Evolutionary conservation across 2,113 vertebrate genomes (phyloP).

Genomic region (Macroglossus sobrinus): DNA sequence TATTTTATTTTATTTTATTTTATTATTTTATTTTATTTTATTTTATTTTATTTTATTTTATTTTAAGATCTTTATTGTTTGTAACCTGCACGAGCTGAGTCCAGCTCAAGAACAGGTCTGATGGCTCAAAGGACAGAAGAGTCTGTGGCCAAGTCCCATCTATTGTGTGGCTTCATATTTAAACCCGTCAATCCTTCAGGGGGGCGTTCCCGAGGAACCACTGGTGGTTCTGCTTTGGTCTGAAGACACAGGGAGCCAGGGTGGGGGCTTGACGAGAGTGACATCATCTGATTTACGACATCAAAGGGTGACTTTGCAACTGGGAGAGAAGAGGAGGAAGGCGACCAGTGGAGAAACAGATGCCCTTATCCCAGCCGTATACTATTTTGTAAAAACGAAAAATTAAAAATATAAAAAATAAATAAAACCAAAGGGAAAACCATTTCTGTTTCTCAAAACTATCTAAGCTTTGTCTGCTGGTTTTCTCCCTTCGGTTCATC

Average conservation of each 20-base stretch:
- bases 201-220: neutral
- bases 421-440: neutral
- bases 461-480: neutral
- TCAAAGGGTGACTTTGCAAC: neutral
- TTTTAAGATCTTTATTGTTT: neutral
- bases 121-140: no score
- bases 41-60: no score
- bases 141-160: no score
- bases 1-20: no score
- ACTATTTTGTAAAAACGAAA: neutral
- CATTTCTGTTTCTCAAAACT: neutral
- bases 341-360: neutral
- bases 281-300: no score
- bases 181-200: no score
- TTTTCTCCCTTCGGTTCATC: neutral
- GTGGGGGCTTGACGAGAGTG: no score
- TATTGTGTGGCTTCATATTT: no score
- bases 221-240: fast-evolving
- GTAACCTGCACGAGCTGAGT: neutral
- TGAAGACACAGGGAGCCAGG: fast-evolving
- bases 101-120: no score
- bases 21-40: no score
- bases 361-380: fast-evolving
- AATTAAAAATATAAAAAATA: neutral
- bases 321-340: neutral